phyloP scores from a whole-genome alignment of 2,113 vertebrate species.

The Syngnathus scovelli region DNA sequence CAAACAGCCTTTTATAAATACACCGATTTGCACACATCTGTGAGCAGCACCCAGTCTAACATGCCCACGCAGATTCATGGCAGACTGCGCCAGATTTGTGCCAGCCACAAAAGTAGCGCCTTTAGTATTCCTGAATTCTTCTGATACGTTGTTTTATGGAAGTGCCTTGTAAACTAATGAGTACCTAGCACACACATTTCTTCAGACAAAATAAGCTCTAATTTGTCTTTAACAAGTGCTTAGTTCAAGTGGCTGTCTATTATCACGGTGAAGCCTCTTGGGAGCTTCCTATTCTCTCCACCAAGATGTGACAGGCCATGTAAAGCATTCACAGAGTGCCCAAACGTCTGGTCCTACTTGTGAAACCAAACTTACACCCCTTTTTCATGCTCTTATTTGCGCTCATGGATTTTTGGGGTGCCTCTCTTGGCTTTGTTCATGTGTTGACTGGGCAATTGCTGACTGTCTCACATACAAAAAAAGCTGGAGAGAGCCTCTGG shows the following conservation, averaged over 20 bases:
- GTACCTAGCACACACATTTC: not conserved
- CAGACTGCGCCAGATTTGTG: no score
- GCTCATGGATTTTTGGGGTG: conserved; percentile 43
- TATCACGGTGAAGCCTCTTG: conserved; percentile 4
- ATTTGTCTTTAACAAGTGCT: not conserved
- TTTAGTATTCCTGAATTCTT: not conserved
- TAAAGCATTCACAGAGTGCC: conserved; percentile 45
- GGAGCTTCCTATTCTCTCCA: conserved; percentile 12
- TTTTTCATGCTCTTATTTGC: conserved; percentile 44
- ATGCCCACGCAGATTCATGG: no score
- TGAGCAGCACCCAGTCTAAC: no score
- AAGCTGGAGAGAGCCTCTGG: conserved; percentile 41
- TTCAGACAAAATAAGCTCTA: not conserved
- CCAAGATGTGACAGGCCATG: conserved; percentile 40
- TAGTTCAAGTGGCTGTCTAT: conserved; percentile 18
- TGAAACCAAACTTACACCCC: conserved; percentile 50
- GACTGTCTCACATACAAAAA: conserved; percentile 45
- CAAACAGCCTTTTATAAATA: no score
- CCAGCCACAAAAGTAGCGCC: no score
- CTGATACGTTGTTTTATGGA: no score
- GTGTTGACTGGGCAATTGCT: conserved; percentile 42
- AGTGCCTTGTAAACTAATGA: not conserved
- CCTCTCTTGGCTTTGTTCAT: conserved; percentile 51
- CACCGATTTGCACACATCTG: no score
- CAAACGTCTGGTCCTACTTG: conserved; percentile 56